Conservation (phyloP, 2,888 invertebrate genomes). For the Cacoxenus indagator region DNA sequence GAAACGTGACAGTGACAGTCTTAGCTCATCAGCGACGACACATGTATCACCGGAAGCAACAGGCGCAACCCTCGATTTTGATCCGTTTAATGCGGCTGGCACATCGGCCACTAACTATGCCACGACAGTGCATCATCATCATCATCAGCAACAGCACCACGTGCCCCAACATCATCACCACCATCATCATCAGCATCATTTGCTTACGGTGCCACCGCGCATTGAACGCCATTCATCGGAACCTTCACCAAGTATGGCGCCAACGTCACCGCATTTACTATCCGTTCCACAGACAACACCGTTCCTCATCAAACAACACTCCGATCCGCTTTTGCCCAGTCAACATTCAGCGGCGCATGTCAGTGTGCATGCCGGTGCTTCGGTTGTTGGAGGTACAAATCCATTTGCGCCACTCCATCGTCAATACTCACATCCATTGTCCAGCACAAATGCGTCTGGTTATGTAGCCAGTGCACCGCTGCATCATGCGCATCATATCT, state of each 20-base stretch:
- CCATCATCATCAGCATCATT: conserved; percentile 54
- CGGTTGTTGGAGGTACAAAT: conserved; percentile 43
- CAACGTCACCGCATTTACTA: conserved; percentile 74
- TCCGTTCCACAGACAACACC: conserved; percentile 74
- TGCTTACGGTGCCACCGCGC: conserved; percentile 72
- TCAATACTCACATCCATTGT: conserved; percentile 73
- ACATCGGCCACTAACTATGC: conserved; percentile 50
- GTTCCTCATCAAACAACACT: conserved; percentile 77
- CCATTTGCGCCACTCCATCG: conserved; percentile 70
- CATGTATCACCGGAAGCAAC: conserved; percentile 67
- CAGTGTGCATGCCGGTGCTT: conserved; percentile 29
- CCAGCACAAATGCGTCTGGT: conserved; percentile 49
- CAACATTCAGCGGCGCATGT: conserved; percentile 70
- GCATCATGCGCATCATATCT: conserved; percentile 68
- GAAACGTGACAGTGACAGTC: conserved; percentile 76
- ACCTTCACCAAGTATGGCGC: conserved; percentile 73
- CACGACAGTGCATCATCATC: conserved; percentile 46
- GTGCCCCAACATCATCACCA: conserved; percentile 34
- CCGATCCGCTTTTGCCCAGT: conserved; percentile 76
- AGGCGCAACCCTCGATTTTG: conserved; percentile 59
- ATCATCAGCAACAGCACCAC: conserved; percentile 34
- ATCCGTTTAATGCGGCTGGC: conserved; percentile 61
- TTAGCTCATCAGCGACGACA: conserved; percentile 52
- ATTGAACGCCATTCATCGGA: conserved; percentile 76
- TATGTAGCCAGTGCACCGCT: conserved; percentile 49